Base-by-base conservation (phyloP, 2,113 vertebrate genomes). In the Alectura lathami region DNA sequence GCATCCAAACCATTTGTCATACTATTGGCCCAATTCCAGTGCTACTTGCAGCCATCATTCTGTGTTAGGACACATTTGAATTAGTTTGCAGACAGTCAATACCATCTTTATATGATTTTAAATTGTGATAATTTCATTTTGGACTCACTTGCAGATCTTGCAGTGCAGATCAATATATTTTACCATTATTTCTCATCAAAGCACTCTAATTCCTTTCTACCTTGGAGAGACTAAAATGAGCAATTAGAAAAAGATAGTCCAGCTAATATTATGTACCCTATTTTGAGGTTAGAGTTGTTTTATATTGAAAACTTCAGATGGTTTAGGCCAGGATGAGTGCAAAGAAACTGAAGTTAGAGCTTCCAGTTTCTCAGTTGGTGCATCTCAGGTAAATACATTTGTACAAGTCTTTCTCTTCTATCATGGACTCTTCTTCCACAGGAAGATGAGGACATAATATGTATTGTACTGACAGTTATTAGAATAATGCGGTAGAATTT, bases 111-210 rank as follows among this genome's bases (percentile, higher is more conserved):
- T 93, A 95, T 56, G 76, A 97, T 93, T 96, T 94, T 86, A 97
- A 96, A 88, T 90, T 88, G 94, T 90, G 88, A 94, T 97, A 97
- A 96, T 96, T 96, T 96, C 76, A 95, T 97, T 97, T 94, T 91
- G 77, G 95, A 73, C 91, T 95, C 76, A 0, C 70, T 94, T 93
- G 87, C 51, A 93, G 59, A 88, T 88, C 79, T 90, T 88, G 73
- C 36, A 88, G 68, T 75, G 56, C 60, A 81, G 76, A 91, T 97
- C 95, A 95, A 96, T 96, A 96, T 62, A 79, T 86, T 86, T 94
- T 73, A 91, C 93, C 85, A 57, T 96, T 93, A 93, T 90, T 95
- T 96, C 95, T 96, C 96, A 94, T 97, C 90, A 94, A 94, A 94
- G 94, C 95, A 96, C 94, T 96, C 95, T 96, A 96, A 96, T 93